phyloP scores from a whole-genome alignment of 2,888 invertebrate genomes.

The Steinernema hermaphroditum region DNA sequence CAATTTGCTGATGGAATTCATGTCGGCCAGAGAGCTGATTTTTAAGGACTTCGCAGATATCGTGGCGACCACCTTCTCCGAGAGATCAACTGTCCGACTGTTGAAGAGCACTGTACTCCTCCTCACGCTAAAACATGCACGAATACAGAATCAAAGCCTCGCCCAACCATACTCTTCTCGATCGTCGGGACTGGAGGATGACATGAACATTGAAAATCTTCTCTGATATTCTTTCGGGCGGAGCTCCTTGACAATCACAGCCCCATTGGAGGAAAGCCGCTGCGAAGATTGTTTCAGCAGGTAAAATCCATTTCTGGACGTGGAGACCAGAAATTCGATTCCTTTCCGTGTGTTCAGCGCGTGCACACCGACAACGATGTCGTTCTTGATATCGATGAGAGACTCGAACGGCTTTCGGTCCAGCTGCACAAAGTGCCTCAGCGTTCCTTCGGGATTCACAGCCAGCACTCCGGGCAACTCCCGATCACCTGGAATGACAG shows the following conservation, averaged over 20 bases:
- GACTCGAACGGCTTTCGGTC: neutral
- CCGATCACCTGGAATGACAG: neutral
- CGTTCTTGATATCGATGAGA: neutral
- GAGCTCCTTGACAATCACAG: neutral
- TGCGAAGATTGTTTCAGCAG: neutral
- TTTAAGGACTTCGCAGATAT: neutral
- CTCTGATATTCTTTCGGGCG: neutral
- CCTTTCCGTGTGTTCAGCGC: neutral
- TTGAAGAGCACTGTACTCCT: neutral
- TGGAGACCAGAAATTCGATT: neutral
- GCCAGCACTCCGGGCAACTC: conserved; percentile 2
- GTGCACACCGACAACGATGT: conserved; percentile 11
- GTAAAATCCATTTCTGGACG: neutral
- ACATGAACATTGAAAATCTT: neutral
- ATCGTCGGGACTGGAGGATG: neutral
- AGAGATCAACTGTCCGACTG: neutral
- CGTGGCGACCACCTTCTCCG: neutral
- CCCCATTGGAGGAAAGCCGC: conserved; percentile 1
- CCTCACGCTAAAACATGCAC: neutral
- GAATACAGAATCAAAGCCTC: too few species aligned
- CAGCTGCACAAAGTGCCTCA: conserved; percentile 1
- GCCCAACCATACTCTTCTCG: neutral
- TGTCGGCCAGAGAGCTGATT: neutral
- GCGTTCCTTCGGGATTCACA: neutral
- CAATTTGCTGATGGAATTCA: neutral